Conservation (phyloP, 1,140 invertebrate species). For the Saccostrea echinata region DNA sequence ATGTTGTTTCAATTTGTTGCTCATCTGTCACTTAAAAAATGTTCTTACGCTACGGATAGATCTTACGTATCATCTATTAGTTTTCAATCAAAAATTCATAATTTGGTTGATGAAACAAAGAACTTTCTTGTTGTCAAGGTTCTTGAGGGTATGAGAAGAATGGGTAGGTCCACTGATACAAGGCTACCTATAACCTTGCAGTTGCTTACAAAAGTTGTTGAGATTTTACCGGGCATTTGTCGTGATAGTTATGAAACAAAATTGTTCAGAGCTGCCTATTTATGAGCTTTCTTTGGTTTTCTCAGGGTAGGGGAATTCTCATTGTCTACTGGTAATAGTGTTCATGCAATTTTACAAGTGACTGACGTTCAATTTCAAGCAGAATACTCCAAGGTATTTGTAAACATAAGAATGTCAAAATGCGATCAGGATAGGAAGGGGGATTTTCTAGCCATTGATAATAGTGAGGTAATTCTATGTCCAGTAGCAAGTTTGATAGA, state of each 20-base stretch:
- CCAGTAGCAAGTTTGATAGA: neutral
- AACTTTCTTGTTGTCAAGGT: conserved; percentile 32
- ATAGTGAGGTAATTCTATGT: neutral
- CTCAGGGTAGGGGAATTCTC: conserved; percentile 36
- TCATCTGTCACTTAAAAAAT: too few species aligned
- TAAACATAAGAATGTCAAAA: neutral
- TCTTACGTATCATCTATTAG: conserved; percentile 1
- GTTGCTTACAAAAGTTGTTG: neutral
- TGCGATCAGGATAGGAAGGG: neutral
- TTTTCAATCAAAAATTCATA: conserved; percentile 40
- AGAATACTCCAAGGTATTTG: too few species aligned
- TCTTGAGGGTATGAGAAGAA: conserved; percentile 1
- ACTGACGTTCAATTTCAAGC: too few species aligned
- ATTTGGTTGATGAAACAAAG: neutral
- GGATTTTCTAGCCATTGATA: neutral
- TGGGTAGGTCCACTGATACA: neutral
- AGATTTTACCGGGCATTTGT: neutral
- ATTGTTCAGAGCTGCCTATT: conserved; percentile 27
- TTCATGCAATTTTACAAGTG: too few species aligned
- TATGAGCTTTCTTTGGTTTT: conserved; percentile 40
- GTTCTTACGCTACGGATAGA: neutral
- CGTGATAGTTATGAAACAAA: neutral
- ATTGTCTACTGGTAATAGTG: too few species aligned
- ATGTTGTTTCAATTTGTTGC: too few species aligned
- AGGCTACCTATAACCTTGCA: conserved; percentile 19